Evolutionary conservation across 2,888 invertebrate genomes (phyloP).

Genomic region (Phortica magna): DNA sequence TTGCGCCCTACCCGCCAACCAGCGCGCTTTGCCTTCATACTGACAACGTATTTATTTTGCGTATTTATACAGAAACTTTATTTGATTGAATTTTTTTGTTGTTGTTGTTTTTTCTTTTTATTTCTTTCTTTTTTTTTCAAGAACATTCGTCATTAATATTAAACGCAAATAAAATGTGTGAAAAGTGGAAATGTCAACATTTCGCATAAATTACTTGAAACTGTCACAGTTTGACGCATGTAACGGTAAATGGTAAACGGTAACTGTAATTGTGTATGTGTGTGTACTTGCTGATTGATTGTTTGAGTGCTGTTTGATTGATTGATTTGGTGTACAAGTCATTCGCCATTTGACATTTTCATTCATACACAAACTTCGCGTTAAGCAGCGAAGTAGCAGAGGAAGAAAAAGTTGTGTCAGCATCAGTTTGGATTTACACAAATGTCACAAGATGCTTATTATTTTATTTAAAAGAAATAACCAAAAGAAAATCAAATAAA

Average conservation of each 20-base stretch:
- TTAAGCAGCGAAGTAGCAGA: background rate
- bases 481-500: background rate
- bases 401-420: background rate
- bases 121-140: conserved; percentile 41
- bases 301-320: conserved; percentile 38
- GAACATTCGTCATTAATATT: conserved; percentile 44
- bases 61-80: too few relatives aligned
- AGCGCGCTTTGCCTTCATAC: background rate
- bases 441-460: background rate
- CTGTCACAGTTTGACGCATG: conserved; percentile 37
- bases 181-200: conserved; percentile 64
- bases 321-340: conserved; percentile 46
- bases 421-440: background rate
- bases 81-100: background rate
- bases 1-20: background rate
- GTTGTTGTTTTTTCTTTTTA: background rate
- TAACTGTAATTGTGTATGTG: background rate
- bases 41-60: background rate
- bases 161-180: conserved; percentile 39
- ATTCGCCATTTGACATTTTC: conserved; percentile 1
- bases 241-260: background rate
- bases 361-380: background rate
- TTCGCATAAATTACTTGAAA: conserved; percentile 68
- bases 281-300: conserved; percentile 13
- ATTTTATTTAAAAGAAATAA: background rate